Evolutionary conservation across 2,888 invertebrate genomes (phyloP).

Genomic region (Cheilosia variabilis): DNA sequence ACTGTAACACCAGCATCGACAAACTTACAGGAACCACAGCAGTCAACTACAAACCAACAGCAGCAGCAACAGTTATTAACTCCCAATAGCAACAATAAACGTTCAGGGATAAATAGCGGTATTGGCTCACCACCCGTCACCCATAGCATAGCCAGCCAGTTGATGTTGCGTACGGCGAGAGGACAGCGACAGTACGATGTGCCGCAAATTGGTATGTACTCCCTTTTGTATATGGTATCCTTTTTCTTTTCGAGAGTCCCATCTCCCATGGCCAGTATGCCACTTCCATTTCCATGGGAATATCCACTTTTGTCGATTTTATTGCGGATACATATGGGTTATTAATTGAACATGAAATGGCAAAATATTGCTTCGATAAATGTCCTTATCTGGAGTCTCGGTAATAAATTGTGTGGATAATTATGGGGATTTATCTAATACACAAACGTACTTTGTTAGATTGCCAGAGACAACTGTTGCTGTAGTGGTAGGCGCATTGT

Average conservation of each 20-base stretch:
- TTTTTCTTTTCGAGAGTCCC: background rate
- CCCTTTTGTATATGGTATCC: background rate
- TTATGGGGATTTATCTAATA: conserved; percentile 29
- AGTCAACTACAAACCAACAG: conserved; percentile 72
- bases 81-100: conserved; percentile 80
- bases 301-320: conserved; percentile 20
- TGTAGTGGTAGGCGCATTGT: background rate
- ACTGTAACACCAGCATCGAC: conserved; percentile 32
- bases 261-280: background rate
- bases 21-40: conserved; percentile 58
- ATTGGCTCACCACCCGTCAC: conserved; percentile 82
- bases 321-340: conserved; percentile 37
- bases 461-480: conserved; percentile 24
- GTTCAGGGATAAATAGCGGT: conserved; percentile 79
- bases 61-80: conserved; percentile 78
- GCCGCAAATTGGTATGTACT: conserved; percentile 91
- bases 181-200: conserved; percentile 92
- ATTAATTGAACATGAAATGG: conserved; percentile 69
- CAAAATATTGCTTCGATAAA: conserved; percentile 49
- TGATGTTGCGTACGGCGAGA: conserved; percentile 91
- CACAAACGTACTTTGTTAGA: background rate
- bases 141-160: conserved; percentile 88
- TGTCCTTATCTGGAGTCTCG: conserved; percentile 22
- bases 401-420: conserved; percentile 27
- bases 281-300: conserved; percentile 7